Evolutionary conservation across 2,888 invertebrate species (phyloP), one percentile per base, ranked within the genome.

Genomic region (Aricia artaxerxes): DNA sequence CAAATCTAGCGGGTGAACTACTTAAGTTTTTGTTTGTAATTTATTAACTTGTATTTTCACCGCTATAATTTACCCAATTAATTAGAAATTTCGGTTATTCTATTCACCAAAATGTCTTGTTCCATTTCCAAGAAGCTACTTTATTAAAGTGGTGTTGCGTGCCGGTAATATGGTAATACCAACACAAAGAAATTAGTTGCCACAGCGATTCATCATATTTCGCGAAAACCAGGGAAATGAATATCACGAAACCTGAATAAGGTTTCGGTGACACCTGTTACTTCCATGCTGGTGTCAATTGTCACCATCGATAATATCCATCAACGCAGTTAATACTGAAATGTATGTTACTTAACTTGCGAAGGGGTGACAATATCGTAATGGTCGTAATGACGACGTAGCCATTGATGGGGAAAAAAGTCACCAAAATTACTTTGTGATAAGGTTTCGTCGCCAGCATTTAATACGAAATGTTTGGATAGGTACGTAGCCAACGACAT

Each of bases 61-160:
- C 69, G 69, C 35, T 35, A 38, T 38, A 69, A 69, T 35, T 69
- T 69, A 38, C 35, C 35, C 69, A 69, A 69, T 69, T 69, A 16
- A 38, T 38, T 35, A 13, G 35, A 35, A 16, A 64, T 64, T 64
- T 64, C 11, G 24, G 64, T 31, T 3, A 64, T 31, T 64, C 64
- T 31, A 64, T 64, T 64, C 69, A 38, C 13, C 35, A 13, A 69
- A 64, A 64, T 64, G 13, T 69, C 69, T 38, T 5, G 69, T 69
- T 69, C 69, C 35, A 69, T 35, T 69, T 69, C 69, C 69, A 69
- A 35, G 38, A 38, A 69, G 24, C 69, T 35, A 69, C 69, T 69
- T 69, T 38, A 13, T 35, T 69, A 16, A 69, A 69, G 69, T 69
- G 35, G 35, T 38, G 69, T 69, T 16, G 69, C 69, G 69, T 69